Evolutionary conservation across 2,888 invertebrate genomes (phyloP), one percentile per base, ranked within the genome.

Genomic region (Lymantria dispar): DNA sequence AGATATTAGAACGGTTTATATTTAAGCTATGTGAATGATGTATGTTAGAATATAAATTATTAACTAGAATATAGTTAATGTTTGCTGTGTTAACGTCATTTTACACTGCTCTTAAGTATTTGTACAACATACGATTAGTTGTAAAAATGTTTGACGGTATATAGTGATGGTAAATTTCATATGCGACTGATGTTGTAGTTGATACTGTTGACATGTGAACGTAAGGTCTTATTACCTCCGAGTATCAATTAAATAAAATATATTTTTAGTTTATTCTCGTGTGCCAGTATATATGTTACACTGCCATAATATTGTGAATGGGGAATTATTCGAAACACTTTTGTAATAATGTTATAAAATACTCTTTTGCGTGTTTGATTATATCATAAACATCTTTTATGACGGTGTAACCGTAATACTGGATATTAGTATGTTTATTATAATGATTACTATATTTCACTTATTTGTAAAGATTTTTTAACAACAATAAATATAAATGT

Each of bases 401-500:
- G 76, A 70, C 77, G 80, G 82, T 80, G 80, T 78, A 76, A 77
- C 65, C 42, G 22, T 38, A 60, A 67, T 63, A 73, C 77, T 76
- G 78, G 77, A 62, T 9, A 63, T 64, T 78, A 78, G 77, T 84
- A 85, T 75, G 81, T 79, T 85, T 87, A 88, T 84, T 78, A 85
- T 82, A 83, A 85, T 78, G 73, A 83, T 84, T 84, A 86, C 82
- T 83, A 80, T 87, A 85, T 86, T 87, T 88, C 90, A 90, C 89
- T 86, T 87, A 90, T 85, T 87, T 90, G 88, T 90, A 90, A 86
- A 89, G 83, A 82, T 84, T 87, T 90, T 89, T 90, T 89, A 90
- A 90, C 89, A 88, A 87, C 86, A 90, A 85, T 90, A 90, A 89
- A 89, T 86, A 87, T 90, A 86, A 89, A 86, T 91, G 90, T 89